These are phyloP conservation scores for Acromyrmex charruanus DNA, from an alignment of 1,140 invertebrate species.

Conservation along the genomic window DNA sequence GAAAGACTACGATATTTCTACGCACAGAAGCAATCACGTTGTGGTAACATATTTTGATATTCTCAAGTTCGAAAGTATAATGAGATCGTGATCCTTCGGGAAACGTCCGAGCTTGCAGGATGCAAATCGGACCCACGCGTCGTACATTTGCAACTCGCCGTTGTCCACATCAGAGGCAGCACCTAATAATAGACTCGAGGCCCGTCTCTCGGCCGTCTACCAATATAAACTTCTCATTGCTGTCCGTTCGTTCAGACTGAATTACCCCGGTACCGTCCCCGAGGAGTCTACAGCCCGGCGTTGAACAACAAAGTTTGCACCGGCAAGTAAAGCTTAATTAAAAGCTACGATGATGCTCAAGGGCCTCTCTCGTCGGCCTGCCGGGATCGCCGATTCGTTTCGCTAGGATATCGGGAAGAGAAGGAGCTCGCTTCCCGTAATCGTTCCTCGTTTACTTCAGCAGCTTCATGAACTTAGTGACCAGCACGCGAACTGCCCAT, in stretches of 20 bases:
- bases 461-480: slow-evolving; percentile 18
- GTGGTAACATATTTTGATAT: slow-evolving; percentile 18
- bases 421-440: slow-evolving; percentile 50
- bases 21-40: not conserved
- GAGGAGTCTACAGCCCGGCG: slow-evolving; percentile 71
- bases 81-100: slow-evolving; percentile 51
- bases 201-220: slow-evolving; percentile 68
- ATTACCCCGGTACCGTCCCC: slow-evolving; percentile 71
- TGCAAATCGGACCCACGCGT: slow-evolving; percentile 39
- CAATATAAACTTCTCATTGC: slow-evolving; percentile 76
- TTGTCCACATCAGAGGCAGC: slow-evolving; percentile 54
- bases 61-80: not conserved
- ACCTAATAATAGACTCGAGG: slow-evolving; percentile 73
- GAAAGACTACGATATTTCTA: not conserved
- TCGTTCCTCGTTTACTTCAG: slow-evolving; percentile 68
- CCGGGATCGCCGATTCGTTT: slow-evolving; percentile 63
- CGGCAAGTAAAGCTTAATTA: slow-evolving; percentile 77
- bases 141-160: slow-evolving; percentile 7
- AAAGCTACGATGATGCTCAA: slow-evolving; percentile 78
- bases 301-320: slow-evolving; percentile 77
- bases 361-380: slow-evolving; percentile 57
- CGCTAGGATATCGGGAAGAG: slow-evolving; percentile 60
- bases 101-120: slow-evolving; percentile 46
- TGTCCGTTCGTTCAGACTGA: slow-evolving; percentile 74
- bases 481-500: not conserved